phyloP scores from a whole-genome alignment of 1,140 invertebrate species.

The Cyclargus thomasi region DNA sequence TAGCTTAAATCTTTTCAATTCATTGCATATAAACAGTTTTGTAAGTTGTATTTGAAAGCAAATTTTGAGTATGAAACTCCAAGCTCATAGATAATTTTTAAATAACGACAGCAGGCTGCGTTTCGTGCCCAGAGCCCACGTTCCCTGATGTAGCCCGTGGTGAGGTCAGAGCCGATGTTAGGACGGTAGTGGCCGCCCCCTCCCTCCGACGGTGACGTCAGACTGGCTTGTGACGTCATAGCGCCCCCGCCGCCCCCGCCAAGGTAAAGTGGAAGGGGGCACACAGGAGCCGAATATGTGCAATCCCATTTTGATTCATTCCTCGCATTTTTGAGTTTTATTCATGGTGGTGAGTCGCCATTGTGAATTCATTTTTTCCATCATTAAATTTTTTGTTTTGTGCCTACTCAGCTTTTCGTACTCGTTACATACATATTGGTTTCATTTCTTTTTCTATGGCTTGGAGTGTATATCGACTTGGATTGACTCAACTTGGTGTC shows the following conservation, averaged over 20 bases:
- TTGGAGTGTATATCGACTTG: background rate
- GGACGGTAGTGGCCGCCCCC: slow-evolving; percentile 36
- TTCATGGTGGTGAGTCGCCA: slow-evolving; percentile 33
- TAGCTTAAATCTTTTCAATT: slow-evolving; percentile 17
- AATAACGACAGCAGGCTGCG: slow-evolving; percentile 73
- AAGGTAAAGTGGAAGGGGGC: slow-evolving; percentile 64
- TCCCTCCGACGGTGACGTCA: slow-evolving; percentile 27
- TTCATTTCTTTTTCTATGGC: slow-evolving; percentile 42
- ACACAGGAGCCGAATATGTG: slow-evolving; percentile 64
- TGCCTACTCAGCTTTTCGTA: slow-evolving; percentile 54
- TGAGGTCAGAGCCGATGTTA: slow-evolving; percentile 69
- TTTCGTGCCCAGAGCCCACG: slow-evolving; percentile 60
- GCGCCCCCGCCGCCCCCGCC: slow-evolving; percentile 30
- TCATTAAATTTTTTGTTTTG: slow-evolving; percentile 33
- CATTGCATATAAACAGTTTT: slow-evolving; percentile 12
- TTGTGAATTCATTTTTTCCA: slow-evolving; percentile 36
- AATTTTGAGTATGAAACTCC: slow-evolving; percentile 28
- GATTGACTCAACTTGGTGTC: background rate
- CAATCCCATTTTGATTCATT: slow-evolving; percentile 62
- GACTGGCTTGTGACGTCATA: slow-evolving; percentile 23
- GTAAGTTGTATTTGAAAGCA: slow-evolving; percentile 20
- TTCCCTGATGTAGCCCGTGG: slow-evolving; percentile 65
- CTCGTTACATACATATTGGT: slow-evolving; percentile 43
- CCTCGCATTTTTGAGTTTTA: slow-evolving; percentile 45
- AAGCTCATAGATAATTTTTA: slow-evolving; percentile 70